Conservation (phyloP, 2,113 vertebrate genomes). For the Misgurnus mizolepis region DNA sequence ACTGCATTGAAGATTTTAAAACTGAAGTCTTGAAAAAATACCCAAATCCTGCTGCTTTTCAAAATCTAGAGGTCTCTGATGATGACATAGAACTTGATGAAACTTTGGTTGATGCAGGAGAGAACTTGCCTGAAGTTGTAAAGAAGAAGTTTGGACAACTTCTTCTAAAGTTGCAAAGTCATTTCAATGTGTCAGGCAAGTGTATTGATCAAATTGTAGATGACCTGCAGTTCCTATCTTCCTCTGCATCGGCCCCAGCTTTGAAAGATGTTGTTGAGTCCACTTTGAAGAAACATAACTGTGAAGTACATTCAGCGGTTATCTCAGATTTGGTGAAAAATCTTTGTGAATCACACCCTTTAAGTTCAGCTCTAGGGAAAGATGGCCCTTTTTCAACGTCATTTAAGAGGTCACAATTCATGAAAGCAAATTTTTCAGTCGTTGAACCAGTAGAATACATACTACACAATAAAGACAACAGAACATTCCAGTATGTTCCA, state of each 20-base stretch:
- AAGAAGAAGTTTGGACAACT: neutral
- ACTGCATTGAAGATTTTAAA: slow-evolving; percentile 28
- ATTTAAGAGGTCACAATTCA: slow-evolving; percentile 16
- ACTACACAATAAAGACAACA: slow-evolving; percentile 5
- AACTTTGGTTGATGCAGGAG: neutral
- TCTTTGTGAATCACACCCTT: neutral
- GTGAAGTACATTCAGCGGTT: neutral
- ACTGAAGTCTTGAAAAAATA: slow-evolving; percentile 17
- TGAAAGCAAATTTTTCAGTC: slow-evolving; percentile 24
- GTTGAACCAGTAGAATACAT: slow-evolving; percentile 28
- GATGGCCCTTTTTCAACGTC: slow-evolving; percentile 9
- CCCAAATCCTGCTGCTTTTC: neutral
- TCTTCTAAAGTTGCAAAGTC: slow-evolving; percentile 23
- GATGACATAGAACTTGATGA: slow-evolving; percentile 13
- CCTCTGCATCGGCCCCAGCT: slow-evolving; percentile 22
- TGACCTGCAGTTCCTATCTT: slow-evolving; percentile 38
- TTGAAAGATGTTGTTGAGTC: slow-evolving; percentile 30
- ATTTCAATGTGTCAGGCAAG: neutral
- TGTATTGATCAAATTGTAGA: slow-evolving; percentile 18
- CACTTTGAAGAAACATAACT: slow-evolving; percentile 8
- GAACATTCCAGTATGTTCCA: slow-evolving; percentile 29
- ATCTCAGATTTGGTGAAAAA: slow-evolving; percentile 28
- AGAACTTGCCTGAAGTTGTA: neutral
- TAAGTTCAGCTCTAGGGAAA: slow-evolving; percentile 30
- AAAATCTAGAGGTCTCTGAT: neutral